Evolutionary conservation across 1,140 invertebrate genomes (phyloP), one percentile per base, ranked within the genome.

Genomic region (Lepidurus apus): DNA sequence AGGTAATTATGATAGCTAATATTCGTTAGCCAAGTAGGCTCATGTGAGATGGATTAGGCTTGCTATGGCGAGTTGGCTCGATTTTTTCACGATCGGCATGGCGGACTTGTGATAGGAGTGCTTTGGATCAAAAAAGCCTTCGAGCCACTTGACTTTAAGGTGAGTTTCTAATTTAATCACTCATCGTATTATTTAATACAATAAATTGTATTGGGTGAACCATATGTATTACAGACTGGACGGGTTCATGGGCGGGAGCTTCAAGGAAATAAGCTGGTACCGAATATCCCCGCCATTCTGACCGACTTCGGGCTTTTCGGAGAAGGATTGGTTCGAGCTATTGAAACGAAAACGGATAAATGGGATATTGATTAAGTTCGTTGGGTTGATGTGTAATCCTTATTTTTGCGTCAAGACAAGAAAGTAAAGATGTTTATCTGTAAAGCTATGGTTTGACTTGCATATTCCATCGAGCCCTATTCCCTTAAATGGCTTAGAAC

Each of bases 81-180:
- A 43, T 97, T 98, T 84, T 96, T 98, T 84, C 90, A 96, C 84
- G 93, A 98, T 85, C 86, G 87, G 0, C 95, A 92, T 86, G 95
- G 95, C 26, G 94, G 94, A 42, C 88, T 89, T 79, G 85, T 90
- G 9, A 92, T 98, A 80, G 93, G 89, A 9, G 91, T 97, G 76
- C 84, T 96, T 17, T 93, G 95, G 88, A 95, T 92, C 84, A 93
- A 94, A 8, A 83, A 87, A 75, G 86, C 88, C 1, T 84, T 89
- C 26, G 87, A 90, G 76, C 77, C 82, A 0, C 88, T 87, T 81
- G 89, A 92, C 2, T 92, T 95, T 80, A 93, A 94, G 87, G 91
- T 93, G 10, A 81, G 81, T 65, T n/a, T n/a, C n/a, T n/a, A n/a
- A 6, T 65, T 1, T 21, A 17, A 5, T 65, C 7, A 65, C 53